Base-by-base conservation (phyloP, 2,797 vertebrate genomes). In the Okamejei kenojei region DNA sequence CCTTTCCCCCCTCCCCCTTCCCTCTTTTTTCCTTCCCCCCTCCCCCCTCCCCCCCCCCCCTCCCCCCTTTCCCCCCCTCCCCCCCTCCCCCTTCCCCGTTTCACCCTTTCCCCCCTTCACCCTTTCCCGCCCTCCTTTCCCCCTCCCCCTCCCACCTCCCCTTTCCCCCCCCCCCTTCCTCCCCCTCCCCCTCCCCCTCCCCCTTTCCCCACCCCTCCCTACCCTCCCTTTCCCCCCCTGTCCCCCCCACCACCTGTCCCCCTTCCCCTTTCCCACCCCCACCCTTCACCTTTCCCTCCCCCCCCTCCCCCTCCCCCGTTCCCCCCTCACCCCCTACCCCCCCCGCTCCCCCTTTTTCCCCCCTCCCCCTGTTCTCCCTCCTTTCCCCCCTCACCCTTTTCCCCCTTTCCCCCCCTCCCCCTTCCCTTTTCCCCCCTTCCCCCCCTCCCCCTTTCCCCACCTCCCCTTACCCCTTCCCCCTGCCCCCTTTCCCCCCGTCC, bases 361-460 rank as follows among this genome's bases (percentile, higher is more conserved):
- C 63, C 93, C 93, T 94, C 95, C 93, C 17, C 1, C 5, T 13
- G 19, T 0, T 0, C 7, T 71, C 80, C 0, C 0, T 74, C 93
- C 0, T 0, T 0, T 65, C 65, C 80, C 90, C 73, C 26, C 0
- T 0, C 0, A 35, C 2, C 0, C 92, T 54, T 61, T 61, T 61
- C 73, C 13, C 10, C 19, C 7, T 71, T 11, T 11, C 63, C 63
- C 63, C 11, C 11, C 63, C 11, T 11, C 11, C n/a, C n/a, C 29
- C 9, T 10, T 11, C 77, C 9, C 68, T 2, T 13, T 11, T n/a
- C 9, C 11, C n/a, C 32, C n/a, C 76, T 9, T n/a, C 76, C 7
- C 5, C 13, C 8, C 3, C 1, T n/a, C n/a, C 76, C 8, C 29
- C 6, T n/a, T n/a, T 7, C 5, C 7, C 29, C n/a, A 0, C 29